phyloP scores from a whole-genome alignment of 2,113 vertebrate genomes.

The Alligator mississippiensis region DNA sequence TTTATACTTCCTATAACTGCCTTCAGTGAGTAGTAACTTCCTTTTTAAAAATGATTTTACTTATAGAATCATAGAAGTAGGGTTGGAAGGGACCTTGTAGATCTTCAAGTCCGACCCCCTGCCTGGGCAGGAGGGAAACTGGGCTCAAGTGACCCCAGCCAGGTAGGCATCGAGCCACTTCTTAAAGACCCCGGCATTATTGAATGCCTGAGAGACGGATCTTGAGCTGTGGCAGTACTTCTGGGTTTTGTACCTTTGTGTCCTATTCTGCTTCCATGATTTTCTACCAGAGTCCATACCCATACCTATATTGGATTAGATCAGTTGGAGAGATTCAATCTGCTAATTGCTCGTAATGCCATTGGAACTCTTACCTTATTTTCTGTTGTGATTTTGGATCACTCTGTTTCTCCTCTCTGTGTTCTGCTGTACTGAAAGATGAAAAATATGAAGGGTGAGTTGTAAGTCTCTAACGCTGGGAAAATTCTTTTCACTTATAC shows the following conservation, averaged over 20 bases:
- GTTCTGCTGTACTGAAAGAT: not conserved
- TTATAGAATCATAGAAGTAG: too few relatives aligned
- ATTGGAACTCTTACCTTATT: not conserved
- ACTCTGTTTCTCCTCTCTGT: not conserved
- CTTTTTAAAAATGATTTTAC: not conserved
- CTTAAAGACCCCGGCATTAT: too few relatives aligned
- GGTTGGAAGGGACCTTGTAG: too few relatives aligned
- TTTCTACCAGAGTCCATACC: accelerated
- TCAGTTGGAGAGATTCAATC: not conserved
- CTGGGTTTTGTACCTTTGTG: not conserved
- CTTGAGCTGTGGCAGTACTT: not conserved
- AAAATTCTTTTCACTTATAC: not conserved
- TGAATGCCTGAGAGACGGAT: not conserved
- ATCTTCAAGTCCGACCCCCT: too few relatives aligned
- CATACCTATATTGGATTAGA: not conserved
- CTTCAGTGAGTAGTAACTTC: not conserved
- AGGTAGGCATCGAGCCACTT: too few relatives aligned
- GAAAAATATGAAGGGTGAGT: not conserved
- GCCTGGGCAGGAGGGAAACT: too few relatives aligned
- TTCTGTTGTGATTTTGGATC: accelerated
- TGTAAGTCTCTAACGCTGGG: not conserved
- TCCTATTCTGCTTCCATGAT: not conserved
- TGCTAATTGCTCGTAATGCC: not conserved
- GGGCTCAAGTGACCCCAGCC: too few relatives aligned
- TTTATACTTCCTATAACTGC: accelerated